These are phyloP conservation scores for Anolis apletophallus DNA, from an alignment of 2,797 vertebrate genomes.

Conservation along the genomic window DNA sequence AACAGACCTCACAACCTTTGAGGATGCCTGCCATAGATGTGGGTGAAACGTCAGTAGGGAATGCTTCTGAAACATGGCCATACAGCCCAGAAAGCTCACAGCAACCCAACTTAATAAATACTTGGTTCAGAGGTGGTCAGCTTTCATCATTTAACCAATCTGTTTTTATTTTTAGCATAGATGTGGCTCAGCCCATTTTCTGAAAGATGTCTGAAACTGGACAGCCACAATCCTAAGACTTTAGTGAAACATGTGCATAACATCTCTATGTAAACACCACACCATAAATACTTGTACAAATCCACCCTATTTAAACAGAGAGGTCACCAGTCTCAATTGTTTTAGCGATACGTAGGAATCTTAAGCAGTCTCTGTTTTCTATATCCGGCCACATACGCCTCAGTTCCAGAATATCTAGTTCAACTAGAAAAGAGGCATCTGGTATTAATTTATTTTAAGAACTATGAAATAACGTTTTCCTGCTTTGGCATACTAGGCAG, in stretches of 20 bases:
- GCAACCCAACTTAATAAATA: background rate
- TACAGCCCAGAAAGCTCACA: too few relatives aligned
- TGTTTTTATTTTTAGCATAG: background rate
- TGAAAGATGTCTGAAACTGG: background rate
- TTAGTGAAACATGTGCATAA: background rate
- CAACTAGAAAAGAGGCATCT: background rate
- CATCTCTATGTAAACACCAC: background rate
- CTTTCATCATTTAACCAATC: background rate
- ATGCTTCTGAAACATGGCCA: too few relatives aligned
- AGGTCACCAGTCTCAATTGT: background rate
- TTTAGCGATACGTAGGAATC: background rate
- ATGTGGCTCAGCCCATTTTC: background rate
- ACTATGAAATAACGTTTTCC: background rate
- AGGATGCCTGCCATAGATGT: too few relatives aligned
- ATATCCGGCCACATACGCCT: background rate
- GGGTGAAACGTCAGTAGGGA: too few relatives aligned
- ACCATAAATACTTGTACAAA: conserved; percentile 18
- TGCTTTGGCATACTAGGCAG: background rate
- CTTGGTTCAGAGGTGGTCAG: background rate
- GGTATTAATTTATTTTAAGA: conserved; percentile 18
- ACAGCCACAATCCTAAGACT: background rate
- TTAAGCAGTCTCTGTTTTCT: background rate
- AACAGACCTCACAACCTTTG: too few relatives aligned
- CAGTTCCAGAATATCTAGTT: conserved; percentile 23
- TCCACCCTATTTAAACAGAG: conserved; percentile 12